These are phyloP conservation scores for Hypsopygia costalis DNA, from an alignment of 2,888 invertebrate species.

Conservation along the genomic window DNA sequence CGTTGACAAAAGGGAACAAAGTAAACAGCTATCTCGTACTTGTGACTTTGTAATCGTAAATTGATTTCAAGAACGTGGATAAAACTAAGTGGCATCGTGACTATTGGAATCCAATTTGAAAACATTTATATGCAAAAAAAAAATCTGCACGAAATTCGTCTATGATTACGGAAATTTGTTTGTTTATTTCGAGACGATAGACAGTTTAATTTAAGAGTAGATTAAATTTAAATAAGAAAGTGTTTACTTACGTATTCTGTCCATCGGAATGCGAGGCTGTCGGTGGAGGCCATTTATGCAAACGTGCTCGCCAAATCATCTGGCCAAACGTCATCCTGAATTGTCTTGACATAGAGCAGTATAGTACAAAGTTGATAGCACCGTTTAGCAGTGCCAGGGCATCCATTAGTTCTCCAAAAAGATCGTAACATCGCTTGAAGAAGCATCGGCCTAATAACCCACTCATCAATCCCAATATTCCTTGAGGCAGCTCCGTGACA, in stretches of 20 bases:
- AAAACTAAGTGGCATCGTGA: not conserved
- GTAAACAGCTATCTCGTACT: not conserved
- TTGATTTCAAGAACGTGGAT: not conserved
- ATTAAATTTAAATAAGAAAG: too few species aligned
- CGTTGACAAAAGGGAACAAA: not conserved
- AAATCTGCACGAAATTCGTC: too few species aligned
- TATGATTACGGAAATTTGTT: too few species aligned
- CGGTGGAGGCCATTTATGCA: slow-evolving; percentile 66
- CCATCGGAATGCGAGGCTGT: slow-evolving; percentile 81
- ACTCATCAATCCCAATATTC: slow-evolving; percentile 76
- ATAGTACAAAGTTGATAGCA: slow-evolving; percentile 95
- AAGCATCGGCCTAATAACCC: slow-evolving; percentile 83
- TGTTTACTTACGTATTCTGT: slow-evolving; percentile 82
- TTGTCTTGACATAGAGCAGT: slow-evolving; percentile 96
- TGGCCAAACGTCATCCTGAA: slow-evolving; percentile 84
- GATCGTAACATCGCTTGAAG: slow-evolving; percentile 89
- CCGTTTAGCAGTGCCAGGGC: slow-evolving; percentile 94
- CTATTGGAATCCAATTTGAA: not conserved
- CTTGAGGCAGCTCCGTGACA: slow-evolving; percentile 93
- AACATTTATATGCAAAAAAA: too few species aligned
- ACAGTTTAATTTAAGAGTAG: too few species aligned
- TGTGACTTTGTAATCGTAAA: not conserved
- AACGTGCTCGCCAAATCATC: slow-evolving; percentile 68
- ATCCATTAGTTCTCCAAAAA: slow-evolving; percentile 93
- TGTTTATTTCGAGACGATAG: slow-evolving; percentile 7